Evolutionary conservation across 2,113 vertebrate genomes (phyloP), one percentile per base, ranked within the genome.

Genomic region (Malurus alboscapulatus): DNA sequence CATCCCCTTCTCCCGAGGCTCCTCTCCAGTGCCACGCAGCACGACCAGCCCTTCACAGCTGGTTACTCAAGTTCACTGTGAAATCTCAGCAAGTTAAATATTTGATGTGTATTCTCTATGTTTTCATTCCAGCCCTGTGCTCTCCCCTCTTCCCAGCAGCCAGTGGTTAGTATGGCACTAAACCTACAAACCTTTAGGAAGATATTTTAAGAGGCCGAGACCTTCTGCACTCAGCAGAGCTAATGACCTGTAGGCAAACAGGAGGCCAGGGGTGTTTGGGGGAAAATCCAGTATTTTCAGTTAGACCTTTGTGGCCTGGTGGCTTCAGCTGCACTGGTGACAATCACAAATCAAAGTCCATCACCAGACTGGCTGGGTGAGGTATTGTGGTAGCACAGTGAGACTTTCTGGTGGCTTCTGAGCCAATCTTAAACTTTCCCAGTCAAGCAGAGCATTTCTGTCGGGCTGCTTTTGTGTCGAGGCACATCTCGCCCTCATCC

Each of bases 331-430:
- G 27, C n/a, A 3, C 40, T 48, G 40, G 21, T 34, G 80, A 24
- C 36, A 61, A 13, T n/a, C 34, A 38, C 26, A 51, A 29, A 45
- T 21, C 40, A 20, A 61, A 63, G 40, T 51, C 76, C 9, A 1
- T 51, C 75, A 17, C 59, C 27, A 17, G 63, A 9, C 63, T 73
- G 25, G 44, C 58, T 63, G 54, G 18, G 30, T 67, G 71, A 82
- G 14, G 42, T 2, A 1, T 44, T 59, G 40, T 3, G 8, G 78
- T 65, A 53, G 34, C 81, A 61, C 0, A 0, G 2, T 3, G 58
- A 50, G 51, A 38, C 42, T 57, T 85, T 50, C 54, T 74, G 73
- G 62, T 76, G 69, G 55, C 62, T 66, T 78, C 45, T 40, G 45
- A 72, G 44, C 26, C 69, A 16, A 5, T 14, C 14, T 40, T 59